A percentile compares a stretch with the other conserved stretches of the same genome.
phyloP scores from a whole-genome alignment of 1,140 invertebrate genomes.

The Monochamus saltuarius region DNA sequence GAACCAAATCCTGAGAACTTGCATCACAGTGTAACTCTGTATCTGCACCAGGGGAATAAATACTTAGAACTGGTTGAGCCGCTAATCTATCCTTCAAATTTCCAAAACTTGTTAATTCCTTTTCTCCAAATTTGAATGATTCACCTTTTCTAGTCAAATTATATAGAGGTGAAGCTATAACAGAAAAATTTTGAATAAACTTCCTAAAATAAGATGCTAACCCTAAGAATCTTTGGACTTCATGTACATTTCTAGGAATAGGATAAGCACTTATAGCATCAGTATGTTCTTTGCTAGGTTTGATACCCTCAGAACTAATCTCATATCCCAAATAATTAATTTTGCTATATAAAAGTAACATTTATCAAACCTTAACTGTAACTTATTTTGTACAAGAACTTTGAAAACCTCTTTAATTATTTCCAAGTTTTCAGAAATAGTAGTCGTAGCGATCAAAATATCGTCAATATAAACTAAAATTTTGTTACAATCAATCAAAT shows the following conservation, averaged over 20 bases:
- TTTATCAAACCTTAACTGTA: too few species aligned
- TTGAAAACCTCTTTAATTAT: too few species aligned
- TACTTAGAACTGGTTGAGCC: constrained; percentile 15
- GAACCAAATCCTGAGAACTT: constrained; percentile 6
- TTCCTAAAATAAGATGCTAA: constrained; percentile 30
- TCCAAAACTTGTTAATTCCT: constrained; percentile 33
- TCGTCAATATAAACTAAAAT: too few species aligned
- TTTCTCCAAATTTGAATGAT: constrained; percentile 30
- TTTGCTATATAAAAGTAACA: constrained; percentile 25
- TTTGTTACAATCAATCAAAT: too few species aligned
- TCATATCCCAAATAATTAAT: constrained; percentile 31
- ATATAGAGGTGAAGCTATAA: constrained; percentile 36
- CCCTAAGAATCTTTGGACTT: constrained; percentile 26
- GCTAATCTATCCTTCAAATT: constrained; percentile 22
- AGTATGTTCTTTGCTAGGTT: constrained; percentile 14
- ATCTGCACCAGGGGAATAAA: constrained; percentile 18
- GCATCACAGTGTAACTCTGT: constrained; percentile 28
- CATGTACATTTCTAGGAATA: constrained; percentile 18
- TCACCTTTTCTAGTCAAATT: constrained; percentile 37
- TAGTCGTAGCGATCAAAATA: too few species aligned
- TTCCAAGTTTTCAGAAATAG: too few species aligned
- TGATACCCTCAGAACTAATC: constrained; percentile 24
- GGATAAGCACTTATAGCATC: constrained; percentile 23
- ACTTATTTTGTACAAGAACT: too few species aligned
- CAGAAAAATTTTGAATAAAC: constrained; percentile 35